These are phyloP conservation scores for Sminthurides aquaticus DNA, from an alignment of 2,888 invertebrate species.

Conservation along the genomic window DNA sequence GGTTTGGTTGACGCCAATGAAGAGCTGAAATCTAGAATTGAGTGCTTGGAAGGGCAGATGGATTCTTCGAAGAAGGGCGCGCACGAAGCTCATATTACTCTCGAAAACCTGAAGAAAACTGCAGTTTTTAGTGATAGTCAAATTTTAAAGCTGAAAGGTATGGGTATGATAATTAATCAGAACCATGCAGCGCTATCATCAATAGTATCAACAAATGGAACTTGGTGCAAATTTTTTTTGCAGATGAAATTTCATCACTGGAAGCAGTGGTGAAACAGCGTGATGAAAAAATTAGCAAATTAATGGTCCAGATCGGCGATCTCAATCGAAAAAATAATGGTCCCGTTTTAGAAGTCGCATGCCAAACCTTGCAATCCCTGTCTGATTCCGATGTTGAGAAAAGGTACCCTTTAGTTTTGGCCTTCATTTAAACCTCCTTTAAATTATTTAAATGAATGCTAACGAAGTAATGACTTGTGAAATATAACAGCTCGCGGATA, in stretches of 20 bases:
- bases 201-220: too few relatives aligned
- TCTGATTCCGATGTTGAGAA: too few relatives aligned
- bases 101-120: constrained; percentile 20
- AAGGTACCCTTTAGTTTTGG: too few relatives aligned
- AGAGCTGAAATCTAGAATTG: constrained; percentile 26
- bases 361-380: too few relatives aligned
- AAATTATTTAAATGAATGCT: too few relatives aligned
- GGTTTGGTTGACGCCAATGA: constrained; percentile 22
- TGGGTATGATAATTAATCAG: too few relatives aligned
- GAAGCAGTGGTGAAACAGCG: constrained; percentile 22
- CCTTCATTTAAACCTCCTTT: too few relatives aligned
- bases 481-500: too few relatives aligned
- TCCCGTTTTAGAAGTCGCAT: constrained; percentile 24
- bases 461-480: too few relatives aligned
- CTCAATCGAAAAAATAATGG: constrained; percentile 16
- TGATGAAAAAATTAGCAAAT: constrained; percentile 22
- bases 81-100: constrained; percentile 20
- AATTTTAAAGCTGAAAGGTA: constrained; percentile 29
- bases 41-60: constrained; percentile 24
- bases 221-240: too few relatives aligned
- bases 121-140: constrained; percentile 21
- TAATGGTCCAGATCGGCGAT: constrained; percentile 28
- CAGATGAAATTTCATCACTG: constrained; percentile 29
- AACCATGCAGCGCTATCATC: too few relatives aligned
- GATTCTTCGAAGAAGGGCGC: constrained; percentile 18